Evolutionary conservation across 2,797 vertebrate species (phyloP).

Genomic region (Otolemur crassicaudatus): DNA sequence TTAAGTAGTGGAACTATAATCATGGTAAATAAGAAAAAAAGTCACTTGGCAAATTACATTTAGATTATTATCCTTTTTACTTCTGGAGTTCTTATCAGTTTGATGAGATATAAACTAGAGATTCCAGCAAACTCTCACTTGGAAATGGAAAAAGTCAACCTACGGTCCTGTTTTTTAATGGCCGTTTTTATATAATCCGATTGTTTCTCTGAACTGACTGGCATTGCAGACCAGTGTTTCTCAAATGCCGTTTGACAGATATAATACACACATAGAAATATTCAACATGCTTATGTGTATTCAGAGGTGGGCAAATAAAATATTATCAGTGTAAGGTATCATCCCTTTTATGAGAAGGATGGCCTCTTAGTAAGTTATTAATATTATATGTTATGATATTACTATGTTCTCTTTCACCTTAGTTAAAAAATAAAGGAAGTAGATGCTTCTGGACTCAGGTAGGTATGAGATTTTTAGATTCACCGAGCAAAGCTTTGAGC

Average conservation of each 20-base stretch:
- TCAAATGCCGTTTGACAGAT: neutral
- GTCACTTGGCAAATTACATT: neutral
- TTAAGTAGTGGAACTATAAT: slow-evolving; percentile 15
- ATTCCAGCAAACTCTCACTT: neutral
- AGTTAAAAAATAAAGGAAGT: slow-evolving; percentile 40
- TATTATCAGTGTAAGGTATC: neutral
- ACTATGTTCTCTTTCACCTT: neutral
- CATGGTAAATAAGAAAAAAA: neutral
- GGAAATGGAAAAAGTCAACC: slow-evolving; percentile 3
- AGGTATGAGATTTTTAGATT: neutral
- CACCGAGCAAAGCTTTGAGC: neutral
- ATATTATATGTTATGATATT: too few species aligned
- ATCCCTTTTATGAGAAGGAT: neutral
- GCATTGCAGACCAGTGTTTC: neutral
- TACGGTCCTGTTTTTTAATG: neutral
- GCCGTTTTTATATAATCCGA: slow-evolving; percentile 42
- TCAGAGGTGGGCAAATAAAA: neutral
- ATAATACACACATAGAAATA: neutral
- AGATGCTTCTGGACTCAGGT: neutral
- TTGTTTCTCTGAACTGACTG: neutral
- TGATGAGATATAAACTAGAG: neutral
- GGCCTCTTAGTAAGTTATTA: neutral
- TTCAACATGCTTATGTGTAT: neutral
- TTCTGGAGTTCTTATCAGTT: neutral
- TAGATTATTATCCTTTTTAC: slow-evolving; percentile 32